Conservation (phyloP, 2,113 vertebrate species). For the Trematomus loennbergii region DNA sequence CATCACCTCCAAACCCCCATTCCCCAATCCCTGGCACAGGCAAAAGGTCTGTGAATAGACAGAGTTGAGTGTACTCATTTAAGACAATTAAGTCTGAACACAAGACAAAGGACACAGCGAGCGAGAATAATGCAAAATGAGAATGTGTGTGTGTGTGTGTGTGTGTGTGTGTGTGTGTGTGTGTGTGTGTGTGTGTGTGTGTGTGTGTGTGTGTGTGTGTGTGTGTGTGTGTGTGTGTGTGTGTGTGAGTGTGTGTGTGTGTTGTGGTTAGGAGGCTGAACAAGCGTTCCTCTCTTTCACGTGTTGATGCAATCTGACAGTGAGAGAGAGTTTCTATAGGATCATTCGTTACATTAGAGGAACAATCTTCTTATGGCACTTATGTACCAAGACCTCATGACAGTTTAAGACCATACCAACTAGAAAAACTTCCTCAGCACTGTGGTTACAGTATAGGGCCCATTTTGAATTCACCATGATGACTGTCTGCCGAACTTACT, state of each 20-base stretch:
- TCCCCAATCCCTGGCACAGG: conserved; percentile 17
- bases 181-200: no score
- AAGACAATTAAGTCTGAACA: conserved; percentile 58
- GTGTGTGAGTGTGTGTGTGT: no score
- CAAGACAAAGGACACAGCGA: conserved; percentile 36
- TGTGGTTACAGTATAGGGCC: background rate
- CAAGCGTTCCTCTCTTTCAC: conserved; percentile 27
- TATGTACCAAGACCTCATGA: background rate
- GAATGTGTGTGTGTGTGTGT: background rate
- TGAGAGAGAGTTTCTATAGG: conserved; percentile 21
- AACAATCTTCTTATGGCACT: conserved; percentile 2
- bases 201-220: no score
- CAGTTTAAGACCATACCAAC: background rate
- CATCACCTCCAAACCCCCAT: background rate
- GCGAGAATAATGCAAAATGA: conserved; percentile 10
- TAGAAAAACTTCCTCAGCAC: background rate
- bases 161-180: no score
- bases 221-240: no score
- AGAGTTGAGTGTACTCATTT: conserved; percentile 66
- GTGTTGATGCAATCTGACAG: conserved; percentile 43
- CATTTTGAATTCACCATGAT: background rate
- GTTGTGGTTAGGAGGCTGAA: background rate
- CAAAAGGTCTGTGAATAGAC: conserved; percentile 48
- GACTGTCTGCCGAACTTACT: background rate
- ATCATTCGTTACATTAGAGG: conserved; percentile 2